Conservation (phyloP, 2,113 vertebrate species). For the Psettodes erumei region DNA sequence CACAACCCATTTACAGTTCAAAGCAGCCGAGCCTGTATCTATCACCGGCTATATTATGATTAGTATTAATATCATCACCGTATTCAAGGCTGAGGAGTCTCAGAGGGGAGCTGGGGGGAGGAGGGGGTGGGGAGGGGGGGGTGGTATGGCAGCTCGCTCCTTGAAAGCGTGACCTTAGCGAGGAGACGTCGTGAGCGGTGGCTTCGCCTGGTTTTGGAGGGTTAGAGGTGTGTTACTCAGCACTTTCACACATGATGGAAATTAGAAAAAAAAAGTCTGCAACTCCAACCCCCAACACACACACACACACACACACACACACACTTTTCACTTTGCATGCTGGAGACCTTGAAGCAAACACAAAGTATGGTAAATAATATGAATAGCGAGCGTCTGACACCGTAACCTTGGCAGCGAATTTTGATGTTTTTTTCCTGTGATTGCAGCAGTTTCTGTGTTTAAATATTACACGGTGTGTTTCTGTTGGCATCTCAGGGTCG, state of each 20-base stretch:
- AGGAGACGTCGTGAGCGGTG: slow-evolving; percentile 39
- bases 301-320: too few relatives aligned
- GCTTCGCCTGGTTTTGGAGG: slow-evolving; percentile 47
- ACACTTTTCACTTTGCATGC: slow-evolving; percentile 7
- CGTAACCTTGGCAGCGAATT: not conserved
- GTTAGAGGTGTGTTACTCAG: slow-evolving; percentile 64
- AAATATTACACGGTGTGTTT: not conserved
- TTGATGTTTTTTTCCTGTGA: not conserved
- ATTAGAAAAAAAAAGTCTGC: slow-evolving; percentile 23
- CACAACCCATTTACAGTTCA: slow-evolving; percentile 83
- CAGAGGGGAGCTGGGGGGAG: slow-evolving; percentile 54
- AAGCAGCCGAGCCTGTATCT: slow-evolving; percentile 77
- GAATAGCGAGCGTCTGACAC: slow-evolving; percentile 24
- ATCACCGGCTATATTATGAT: slow-evolving; percentile 79
- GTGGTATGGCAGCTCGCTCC: slow-evolving; percentile 56
- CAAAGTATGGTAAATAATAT: slow-evolving; percentile 8
- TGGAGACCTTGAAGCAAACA: slow-evolving; percentile 14
- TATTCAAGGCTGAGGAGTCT: slow-evolving; percentile 76
- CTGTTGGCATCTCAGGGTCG: not conserved
- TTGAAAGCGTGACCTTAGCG: slow-evolving; percentile 75
- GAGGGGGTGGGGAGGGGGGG: slow-evolving; percentile 25
- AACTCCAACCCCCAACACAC: too few relatives aligned
- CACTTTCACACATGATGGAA: slow-evolving; percentile 55
- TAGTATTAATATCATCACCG: slow-evolving; percentile 83
- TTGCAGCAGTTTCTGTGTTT: not conserved